phyloP scores from a whole-genome alignment of 2,113 vertebrate genomes.

The Ailurus styani region DNA sequence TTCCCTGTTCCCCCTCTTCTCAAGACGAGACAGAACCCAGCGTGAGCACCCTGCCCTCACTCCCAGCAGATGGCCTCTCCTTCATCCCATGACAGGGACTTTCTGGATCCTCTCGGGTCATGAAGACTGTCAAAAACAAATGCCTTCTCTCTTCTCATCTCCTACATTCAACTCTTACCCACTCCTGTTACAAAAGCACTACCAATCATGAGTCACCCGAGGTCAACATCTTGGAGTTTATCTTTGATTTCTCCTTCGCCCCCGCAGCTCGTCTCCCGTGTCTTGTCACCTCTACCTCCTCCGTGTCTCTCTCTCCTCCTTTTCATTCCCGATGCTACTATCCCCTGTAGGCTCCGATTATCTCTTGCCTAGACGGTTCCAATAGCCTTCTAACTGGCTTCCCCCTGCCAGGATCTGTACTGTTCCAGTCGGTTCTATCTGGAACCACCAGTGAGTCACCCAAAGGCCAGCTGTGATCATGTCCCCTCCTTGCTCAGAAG shows the following conservation, averaged over 20 bases:
- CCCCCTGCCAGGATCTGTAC: neutral
- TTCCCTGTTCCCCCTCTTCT: neutral
- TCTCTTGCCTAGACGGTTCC: neutral
- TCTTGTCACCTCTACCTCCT: neutral
- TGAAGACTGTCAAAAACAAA: neutral
- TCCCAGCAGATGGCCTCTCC: neutral
- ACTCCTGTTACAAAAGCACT: neutral
- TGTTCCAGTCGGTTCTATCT: neutral
- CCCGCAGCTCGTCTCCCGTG: neutral
- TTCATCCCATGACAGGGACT: neutral
- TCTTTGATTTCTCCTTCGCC: neutral
- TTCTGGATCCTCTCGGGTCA: neutral
- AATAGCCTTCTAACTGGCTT: neutral
- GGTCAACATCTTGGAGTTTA: neutral
- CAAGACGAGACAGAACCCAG: neutral
- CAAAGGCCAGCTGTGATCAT: neutral
- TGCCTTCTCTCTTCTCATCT: neutral
- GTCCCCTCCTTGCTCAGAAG: constrained; percentile 4
- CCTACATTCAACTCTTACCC: neutral
- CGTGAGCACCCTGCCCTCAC: accelerated
- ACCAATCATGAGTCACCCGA: neutral
- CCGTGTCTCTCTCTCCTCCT: neutral
- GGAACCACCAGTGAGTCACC: constrained; percentile 14
- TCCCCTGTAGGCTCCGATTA: neutral
- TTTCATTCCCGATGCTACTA: neutral